These are phyloP conservation scores for Archips crataeganus DNA, from an alignment of 2,888 invertebrate species.

Conservation along the genomic window DNA sequence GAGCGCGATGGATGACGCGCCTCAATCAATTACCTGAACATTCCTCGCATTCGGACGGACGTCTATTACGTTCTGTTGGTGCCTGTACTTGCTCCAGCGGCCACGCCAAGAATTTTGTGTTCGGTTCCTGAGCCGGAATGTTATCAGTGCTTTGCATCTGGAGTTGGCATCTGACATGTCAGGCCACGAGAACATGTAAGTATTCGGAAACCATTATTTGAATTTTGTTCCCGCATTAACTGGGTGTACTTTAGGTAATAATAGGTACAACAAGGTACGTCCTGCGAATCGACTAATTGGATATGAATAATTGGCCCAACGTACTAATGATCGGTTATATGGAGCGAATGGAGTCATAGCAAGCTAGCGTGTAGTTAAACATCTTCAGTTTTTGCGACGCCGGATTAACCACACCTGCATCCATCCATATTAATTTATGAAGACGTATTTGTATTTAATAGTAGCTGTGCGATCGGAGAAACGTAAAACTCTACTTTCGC, in stretches of 20 bases:
- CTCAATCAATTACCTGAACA: conserved; percentile 75
- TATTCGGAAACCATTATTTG: conserved; percentile 73
- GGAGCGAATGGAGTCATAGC: conserved; percentile 57
- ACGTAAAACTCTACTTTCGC: conserved; percentile 30
- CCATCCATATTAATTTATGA: conserved; percentile 25
- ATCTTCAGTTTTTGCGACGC: conserved; percentile 54
- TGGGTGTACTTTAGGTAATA: conserved; percentile 44
- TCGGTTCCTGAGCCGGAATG: conserved; percentile 80
- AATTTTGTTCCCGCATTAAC: conserved; percentile 58
- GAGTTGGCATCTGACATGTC: conserved; percentile 72
- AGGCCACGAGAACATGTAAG: conserved; percentile 66
- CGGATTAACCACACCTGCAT: conserved; percentile 48
- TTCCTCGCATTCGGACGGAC: conserved; percentile 76
- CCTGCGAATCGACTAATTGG: conserved; percentile 74
- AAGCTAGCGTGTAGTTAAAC: conserved; percentile 53
- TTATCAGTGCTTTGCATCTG: conserved; percentile 80
- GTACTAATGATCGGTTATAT: conserved; percentile 63
- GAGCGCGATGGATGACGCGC: conserved; percentile 74
- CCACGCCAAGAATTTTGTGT: conserved; percentile 79
- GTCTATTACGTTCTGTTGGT: conserved; percentile 66
- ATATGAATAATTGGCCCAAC: conserved; percentile 73
- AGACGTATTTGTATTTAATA: conserved; percentile 28
- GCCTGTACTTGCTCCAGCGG: conserved; percentile 71
- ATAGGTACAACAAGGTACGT: conserved; percentile 49
- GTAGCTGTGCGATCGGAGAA: conserved; percentile 15